Evolutionary conservation across 2,888 invertebrate species (phyloP).

Genomic region (Timema cristinae): DNA sequence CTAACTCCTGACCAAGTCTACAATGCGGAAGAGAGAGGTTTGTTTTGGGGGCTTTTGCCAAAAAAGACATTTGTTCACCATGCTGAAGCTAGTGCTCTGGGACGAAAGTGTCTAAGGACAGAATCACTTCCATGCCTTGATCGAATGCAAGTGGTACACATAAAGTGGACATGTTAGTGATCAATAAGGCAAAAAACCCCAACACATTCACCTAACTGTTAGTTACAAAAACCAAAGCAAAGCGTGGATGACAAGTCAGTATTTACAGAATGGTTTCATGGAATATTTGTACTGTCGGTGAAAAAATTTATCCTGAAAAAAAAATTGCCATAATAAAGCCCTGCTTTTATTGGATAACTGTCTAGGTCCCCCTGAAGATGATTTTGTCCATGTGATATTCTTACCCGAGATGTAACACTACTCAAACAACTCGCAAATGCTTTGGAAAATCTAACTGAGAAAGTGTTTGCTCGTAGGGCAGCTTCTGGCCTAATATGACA

Average conservation of each 20-base stretch:
- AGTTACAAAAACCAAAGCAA: conserved; percentile 32
- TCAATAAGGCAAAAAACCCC: neutral
- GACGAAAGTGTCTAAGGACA: conserved; percentile 33
- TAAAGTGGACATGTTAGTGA: conserved; percentile 34
- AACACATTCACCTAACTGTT: conserved; percentile 31
- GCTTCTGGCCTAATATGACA: neutral
- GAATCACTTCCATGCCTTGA: conserved; percentile 38
- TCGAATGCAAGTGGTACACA: conserved; percentile 38
- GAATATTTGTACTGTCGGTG: conserved; percentile 2
- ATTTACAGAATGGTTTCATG: conserved; percentile 9
- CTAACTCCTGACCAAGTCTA: conserved; percentile 18
- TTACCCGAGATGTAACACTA: neutral
- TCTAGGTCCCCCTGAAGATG: neutral
- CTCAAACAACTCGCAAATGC: neutral
- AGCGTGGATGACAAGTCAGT: conserved; percentile 8
- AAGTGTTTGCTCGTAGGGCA: neutral
- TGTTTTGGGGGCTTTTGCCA: conserved; percentile 19
- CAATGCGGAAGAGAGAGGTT: conserved; percentile 22
- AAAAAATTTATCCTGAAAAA: neutral
- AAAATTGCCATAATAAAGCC: conserved; percentile 4
- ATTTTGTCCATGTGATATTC: conserved; percentile 4
- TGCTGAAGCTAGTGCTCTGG: conserved; percentile 34
- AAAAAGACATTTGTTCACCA: conserved; percentile 34
- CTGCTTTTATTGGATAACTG: conserved; percentile 1
- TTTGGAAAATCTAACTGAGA: conserved; percentile 1